These are phyloP conservation scores for Adelosebastes latens DNA, from an alignment of 2,797 vertebrate species.

Conservation along the genomic window DNA sequence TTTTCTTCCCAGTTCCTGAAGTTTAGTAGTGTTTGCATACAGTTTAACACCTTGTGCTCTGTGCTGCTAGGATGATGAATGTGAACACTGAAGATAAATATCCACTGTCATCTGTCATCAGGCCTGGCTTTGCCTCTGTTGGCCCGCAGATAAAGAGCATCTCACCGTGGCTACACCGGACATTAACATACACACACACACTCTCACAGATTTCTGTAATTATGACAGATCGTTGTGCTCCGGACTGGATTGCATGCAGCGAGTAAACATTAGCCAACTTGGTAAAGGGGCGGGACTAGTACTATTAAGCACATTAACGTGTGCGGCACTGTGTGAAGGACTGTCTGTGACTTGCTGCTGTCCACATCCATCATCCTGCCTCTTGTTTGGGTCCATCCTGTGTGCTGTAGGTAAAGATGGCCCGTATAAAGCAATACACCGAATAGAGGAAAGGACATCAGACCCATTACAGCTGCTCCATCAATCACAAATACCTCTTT, in stretches of 20 bases:
- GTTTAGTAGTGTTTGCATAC: conserved; percentile 19
- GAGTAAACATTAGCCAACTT: conserved; percentile 50
- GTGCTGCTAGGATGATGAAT: conserved; percentile 62
- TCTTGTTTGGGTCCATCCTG: conserved; percentile 67
- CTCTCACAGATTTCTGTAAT: conserved; percentile 43
- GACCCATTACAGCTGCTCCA: conserved; percentile 75
- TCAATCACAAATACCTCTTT: conserved; percentile 77
- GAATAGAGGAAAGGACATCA: conserved; percentile 79
- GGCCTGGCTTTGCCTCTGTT: conserved; percentile 45
- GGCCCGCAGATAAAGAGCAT: conserved; percentile 55
- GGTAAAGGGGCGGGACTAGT: conserved; percentile 67
- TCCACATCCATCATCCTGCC: conserved; percentile 85
- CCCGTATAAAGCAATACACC: conserved; percentile 74
- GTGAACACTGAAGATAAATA: conserved; percentile 58
- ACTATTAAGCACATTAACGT: conserved; percentile 79
- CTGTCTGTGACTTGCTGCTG: conserved; percentile 73
- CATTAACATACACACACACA: conserved; percentile 24
- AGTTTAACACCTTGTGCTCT: conserved; percentile 18
- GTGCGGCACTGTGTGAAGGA: conserved; percentile 82
- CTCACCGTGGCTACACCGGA: conserved; percentile 32
- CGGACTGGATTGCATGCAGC: conserved; percentile 43
- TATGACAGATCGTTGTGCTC: conserved; percentile 64
- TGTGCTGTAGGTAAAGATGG: conserved; percentile 79
- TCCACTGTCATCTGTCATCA: conserved; percentile 61
- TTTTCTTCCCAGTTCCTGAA: conserved; percentile 22